These are phyloP conservation scores for Lithophane semibrunnea DNA, from an alignment of 2,888 invertebrate species.

Conservation along the genomic window DNA sequence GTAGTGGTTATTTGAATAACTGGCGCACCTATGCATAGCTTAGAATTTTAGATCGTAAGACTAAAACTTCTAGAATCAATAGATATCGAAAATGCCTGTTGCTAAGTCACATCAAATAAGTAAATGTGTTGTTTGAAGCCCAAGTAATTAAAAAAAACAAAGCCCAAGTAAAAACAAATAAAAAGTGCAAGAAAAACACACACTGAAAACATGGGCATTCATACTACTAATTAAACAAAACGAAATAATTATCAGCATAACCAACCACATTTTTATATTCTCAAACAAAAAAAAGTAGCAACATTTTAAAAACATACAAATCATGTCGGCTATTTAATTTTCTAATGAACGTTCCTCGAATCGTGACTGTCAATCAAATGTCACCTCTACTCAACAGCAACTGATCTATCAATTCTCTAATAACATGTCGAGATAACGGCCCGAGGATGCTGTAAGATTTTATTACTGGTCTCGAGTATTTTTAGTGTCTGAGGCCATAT, in stretches of 20 bases:
- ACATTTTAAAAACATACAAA: constrained; percentile 43
- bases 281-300: constrained; percentile 60
- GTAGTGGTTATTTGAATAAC: too few relatives aligned
- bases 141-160: too few relatives aligned
- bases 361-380: constrained; percentile 63
- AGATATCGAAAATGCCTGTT: not conserved
- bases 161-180: too few relatives aligned
- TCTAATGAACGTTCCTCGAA: constrained; percentile 14
- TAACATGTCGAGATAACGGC: constrained; percentile 73
- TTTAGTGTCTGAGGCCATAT: constrained; percentile 51
- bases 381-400: constrained; percentile 60
- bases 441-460: constrained; percentile 70
- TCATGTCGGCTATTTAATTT: constrained; percentile 34
- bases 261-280: constrained; percentile 10
- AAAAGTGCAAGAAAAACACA: not conserved
- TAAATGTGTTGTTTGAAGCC: not conserved
- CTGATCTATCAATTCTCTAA: constrained; percentile 67
- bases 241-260: constrained; percentile 22
- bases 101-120: not conserved
- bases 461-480: constrained; percentile 70
- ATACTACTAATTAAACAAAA: constrained; percentile 1
- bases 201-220: not conserved
- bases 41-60: too few relatives aligned
- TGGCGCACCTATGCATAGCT: too few relatives aligned
- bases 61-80: not conserved